phyloP scores from a whole-genome alignment of 1,140 invertebrate genomes.

The Ericerus pela region DNA sequence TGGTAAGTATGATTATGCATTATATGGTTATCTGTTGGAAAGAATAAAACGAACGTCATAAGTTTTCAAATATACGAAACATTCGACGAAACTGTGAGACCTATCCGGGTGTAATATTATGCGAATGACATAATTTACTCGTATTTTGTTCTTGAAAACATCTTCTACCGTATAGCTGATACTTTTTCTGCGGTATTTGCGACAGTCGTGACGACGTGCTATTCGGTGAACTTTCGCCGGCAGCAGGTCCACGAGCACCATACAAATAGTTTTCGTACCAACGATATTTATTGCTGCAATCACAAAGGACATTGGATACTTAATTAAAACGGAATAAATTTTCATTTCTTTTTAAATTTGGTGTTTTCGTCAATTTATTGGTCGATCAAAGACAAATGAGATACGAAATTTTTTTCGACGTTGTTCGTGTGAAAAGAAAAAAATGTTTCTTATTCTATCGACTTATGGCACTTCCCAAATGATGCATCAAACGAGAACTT shows the following conservation, averaged over 20 bases:
- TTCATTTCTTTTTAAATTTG: neutral
- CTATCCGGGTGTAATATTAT: neutral
- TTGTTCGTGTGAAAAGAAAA: neutral
- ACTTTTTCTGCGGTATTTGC: slow-evolving; percentile 75
- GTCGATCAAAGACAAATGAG: neutral
- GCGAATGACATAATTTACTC: neutral
- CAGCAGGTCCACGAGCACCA: slow-evolving; percentile 32
- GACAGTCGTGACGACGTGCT: slow-evolving; percentile 30
- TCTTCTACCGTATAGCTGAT: slow-evolving; percentile 72
- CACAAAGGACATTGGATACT: slow-evolving; percentile 1
- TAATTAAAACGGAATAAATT: neutral
- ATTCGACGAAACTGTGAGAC: neutral
- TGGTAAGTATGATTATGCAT: slow-evolving; percentile 70
- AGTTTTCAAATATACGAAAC: neutral
- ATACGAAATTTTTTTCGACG: neutral
- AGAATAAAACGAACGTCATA: neutral
- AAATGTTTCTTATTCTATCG: too few relatives aligned
- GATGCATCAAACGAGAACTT: too few relatives aligned
- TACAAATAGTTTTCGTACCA: slow-evolving; percentile 61
- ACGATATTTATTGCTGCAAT: slow-evolving; percentile 45
- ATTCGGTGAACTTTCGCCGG: slow-evolving; percentile 15
- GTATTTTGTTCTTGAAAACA: slow-evolving; percentile 4
- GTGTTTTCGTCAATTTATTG: too few relatives aligned
- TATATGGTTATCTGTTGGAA: neutral
- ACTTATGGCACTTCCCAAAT: too few relatives aligned